A percentile compares a stretch with the other conserved stretches of the same genome.
Conservation (phyloP, 2,797 vertebrate species). For the Amphiprion clarkii region DNA sequence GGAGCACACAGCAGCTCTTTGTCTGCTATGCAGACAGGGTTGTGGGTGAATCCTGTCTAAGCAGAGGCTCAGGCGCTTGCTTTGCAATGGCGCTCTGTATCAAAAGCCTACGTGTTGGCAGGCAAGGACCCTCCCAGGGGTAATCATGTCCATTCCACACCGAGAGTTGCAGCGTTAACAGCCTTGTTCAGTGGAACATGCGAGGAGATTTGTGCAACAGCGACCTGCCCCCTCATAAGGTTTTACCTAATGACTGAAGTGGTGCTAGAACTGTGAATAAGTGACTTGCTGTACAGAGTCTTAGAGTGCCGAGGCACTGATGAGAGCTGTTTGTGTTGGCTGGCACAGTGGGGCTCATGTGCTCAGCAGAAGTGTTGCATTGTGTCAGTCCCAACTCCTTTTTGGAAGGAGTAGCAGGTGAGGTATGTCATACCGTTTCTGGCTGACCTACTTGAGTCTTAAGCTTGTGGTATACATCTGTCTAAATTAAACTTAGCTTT, state of each 20-base stretch:
- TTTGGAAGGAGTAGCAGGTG: constrained; percentile 53
- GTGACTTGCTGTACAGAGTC: constrained; percentile 33
- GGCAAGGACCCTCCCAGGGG: constrained; percentile 58
- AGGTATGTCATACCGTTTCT: constrained; percentile 44
- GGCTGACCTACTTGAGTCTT: constrained; percentile 42
- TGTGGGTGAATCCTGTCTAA: constrained; percentile 61
- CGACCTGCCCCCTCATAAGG: constrained; percentile 38
- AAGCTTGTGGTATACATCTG: constrained; percentile 17
- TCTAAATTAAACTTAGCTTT: constrained; percentile 28
- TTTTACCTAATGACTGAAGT: constrained; percentile 56
- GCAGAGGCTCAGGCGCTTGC: constrained; percentile 63
- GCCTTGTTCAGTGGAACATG: constrained; percentile 50
- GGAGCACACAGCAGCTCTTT: constrained; percentile 56
- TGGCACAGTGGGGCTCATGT: constrained; percentile 58
- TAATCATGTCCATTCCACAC: constrained; percentile 64
- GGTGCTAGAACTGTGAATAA: constrained; percentile 37
- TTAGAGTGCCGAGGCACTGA: constrained; percentile 50
- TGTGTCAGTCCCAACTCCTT: constrained; percentile 57
- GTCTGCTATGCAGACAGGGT: constrained; percentile 58
- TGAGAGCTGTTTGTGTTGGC: constrained; percentile 66
- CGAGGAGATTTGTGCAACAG: constrained; percentile 48
- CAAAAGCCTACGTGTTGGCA: constrained; percentile 69
- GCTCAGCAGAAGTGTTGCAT: constrained; percentile 63
- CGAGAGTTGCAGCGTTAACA: constrained; percentile 51
- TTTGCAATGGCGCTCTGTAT: constrained; percentile 62